A percentile compares a stretch with the other conserved stretches of the same genome.
phyloP scores from a whole-genome alignment of 2,888 invertebrate genomes.

The Halocaridina rubra region DNA sequence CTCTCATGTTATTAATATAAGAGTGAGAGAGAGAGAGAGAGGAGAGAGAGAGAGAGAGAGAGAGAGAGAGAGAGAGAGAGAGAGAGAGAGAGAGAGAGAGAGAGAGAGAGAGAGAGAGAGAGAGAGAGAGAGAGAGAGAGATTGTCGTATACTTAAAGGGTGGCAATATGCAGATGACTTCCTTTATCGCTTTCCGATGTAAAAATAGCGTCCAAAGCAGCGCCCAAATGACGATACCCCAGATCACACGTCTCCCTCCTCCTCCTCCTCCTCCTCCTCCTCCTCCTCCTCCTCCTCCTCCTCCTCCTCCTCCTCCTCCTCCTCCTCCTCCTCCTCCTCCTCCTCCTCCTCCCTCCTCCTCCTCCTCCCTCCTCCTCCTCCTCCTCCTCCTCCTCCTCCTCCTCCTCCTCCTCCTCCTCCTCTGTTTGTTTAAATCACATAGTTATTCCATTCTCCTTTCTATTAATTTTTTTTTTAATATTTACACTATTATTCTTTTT shows the following conservation, averaged over 20 bases:
- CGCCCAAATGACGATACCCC: no score
- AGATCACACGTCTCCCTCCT: not conserved
- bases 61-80: not conserved
- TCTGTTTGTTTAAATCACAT: no score
- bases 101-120: not conserved
- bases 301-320: not conserved
- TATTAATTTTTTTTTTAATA: no score
- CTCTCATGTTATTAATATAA: not conserved
- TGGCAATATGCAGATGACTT: no score
- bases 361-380: not conserved
- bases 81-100: not conserved
- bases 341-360: not conserved
- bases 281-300: not conserved
- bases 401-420: no score
- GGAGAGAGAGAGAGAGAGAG: not conserved
- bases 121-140: not conserved
- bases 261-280: not conserved
- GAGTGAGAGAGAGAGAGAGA: not conserved
- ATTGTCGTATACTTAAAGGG: no score
- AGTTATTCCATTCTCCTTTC: no score
- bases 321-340: not conserved
- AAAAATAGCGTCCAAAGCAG: no score
- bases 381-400: not conserved
- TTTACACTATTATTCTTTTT: no score
- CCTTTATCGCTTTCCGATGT: no score